Conservation (phyloP, 1,140 invertebrate species). For the Eufriesea mexicana region DNA sequence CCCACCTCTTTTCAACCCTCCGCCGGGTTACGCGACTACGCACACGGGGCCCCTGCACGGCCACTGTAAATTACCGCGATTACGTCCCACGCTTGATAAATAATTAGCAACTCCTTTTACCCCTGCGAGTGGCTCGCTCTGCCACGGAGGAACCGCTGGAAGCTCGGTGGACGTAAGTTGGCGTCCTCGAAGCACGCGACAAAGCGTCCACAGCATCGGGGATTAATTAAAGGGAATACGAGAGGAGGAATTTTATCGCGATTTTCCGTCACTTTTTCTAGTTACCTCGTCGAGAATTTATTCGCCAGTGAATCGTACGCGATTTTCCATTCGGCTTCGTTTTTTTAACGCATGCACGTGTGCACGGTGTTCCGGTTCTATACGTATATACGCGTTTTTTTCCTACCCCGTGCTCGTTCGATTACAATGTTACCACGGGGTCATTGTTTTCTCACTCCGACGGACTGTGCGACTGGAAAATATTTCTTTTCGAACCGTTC, state of each 20-base stretch:
- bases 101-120: background rate
- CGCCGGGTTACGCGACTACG: too few relatives aligned
- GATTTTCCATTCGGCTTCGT: background rate
- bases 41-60: background rate
- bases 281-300: background rate
- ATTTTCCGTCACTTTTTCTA: background rate
- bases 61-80: slow-evolving; percentile 7
- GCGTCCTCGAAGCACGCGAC: too few relatives aligned
- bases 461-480: background rate
- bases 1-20: too few relatives aligned
- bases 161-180: background rate
- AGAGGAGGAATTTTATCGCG: background rate
- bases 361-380: too few relatives aligned
- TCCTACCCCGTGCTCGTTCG: too few relatives aligned
- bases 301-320: background rate
- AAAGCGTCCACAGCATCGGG: background rate
- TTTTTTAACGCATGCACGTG: background rate
- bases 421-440: background rate
- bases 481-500: background rate
- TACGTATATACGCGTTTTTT: background rate
- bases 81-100: slow-evolving; percentile 1
- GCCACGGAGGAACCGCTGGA: background rate
- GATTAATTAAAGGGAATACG: background rate
- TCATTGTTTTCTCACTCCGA: background rate
- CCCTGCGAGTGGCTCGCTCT: background rate